Base-by-base conservation (phyloP, 2,888 invertebrate genomes). In the Lasiommata megera region DNA sequence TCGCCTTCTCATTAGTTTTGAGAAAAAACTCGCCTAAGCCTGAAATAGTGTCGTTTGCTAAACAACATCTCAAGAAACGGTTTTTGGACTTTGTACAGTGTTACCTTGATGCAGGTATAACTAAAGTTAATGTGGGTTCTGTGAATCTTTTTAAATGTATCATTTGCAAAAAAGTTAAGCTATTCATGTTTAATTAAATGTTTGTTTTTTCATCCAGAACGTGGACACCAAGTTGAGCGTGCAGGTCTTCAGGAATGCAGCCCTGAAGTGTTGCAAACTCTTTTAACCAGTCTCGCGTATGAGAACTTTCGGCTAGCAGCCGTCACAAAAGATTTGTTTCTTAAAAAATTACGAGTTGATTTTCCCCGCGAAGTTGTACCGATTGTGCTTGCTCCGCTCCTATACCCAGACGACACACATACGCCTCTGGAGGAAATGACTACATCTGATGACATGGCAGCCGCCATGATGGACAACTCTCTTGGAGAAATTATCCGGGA, bases 401-500 rank as follows among this genome's bases (percentile, higher is more conserved):
- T 98, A 66, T 98, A 98, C 82, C 94, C 95, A 28, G 95, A 95
- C 89, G 94, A 94, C 81, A 93, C 93, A 66, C 93, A 94, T 86
- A 89, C 93, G 71, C 92, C 93, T 58, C 91, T 93, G 61, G 92
- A 92, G 76, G 90, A 90, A 79, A 93, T 93, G 93, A 92, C 93
- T 69, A 92, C 93, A 70, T 92, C 92, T 70, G 93, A 89, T 82
- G 93, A 92, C 80, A 92, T 90, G 90, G 80, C 91, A 67, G 79
- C 88, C 60, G 92, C 92, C 80, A 91, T 92, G 85, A 95, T 94
- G 93, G 95, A 95, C 71, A 94, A 94, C 77, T 94, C 96, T 62
- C 88, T 97, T 77, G 95, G 97, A 65, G 98, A 98, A 77, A 93
- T 98, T 75, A 94, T 99, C 73, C 93, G 96, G 79, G 99, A 99